Evolutionary conservation across 2,797 vertebrate species (phyloP).

Genomic region (Calcarius lapponicus): DNA sequence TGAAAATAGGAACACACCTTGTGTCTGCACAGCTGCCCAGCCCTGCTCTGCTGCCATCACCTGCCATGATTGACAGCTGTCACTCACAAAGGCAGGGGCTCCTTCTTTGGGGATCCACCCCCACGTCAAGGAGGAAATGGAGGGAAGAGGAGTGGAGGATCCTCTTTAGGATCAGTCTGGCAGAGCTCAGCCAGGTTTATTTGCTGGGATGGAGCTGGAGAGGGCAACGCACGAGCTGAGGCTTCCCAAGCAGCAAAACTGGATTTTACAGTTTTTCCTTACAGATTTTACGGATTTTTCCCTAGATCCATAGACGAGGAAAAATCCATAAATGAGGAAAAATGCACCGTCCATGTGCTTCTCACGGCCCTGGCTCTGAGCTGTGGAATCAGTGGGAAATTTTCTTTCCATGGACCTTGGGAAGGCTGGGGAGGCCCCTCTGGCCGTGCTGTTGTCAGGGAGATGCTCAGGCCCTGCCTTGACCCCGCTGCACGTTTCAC

Average conservation of each 20-base stretch:
- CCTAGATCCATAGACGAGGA: rapidly evolving
- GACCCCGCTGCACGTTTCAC: background rate
- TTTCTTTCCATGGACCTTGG: background rate
- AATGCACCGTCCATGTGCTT: background rate
- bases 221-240: background rate
- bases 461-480: background rate
- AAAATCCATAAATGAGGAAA: background rate
- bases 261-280: background rate
- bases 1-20: rapidly evolving
- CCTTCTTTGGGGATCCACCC: background rate
- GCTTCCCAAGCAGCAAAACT: background rate
- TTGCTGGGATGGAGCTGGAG: rapidly evolving
- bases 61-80: background rate
- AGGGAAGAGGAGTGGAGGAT: background rate
- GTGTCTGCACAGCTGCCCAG: background rate
- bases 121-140: background rate
- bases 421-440: background rate
- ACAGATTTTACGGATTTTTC: too few species aligned
- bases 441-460: background rate
- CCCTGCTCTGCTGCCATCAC: rapidly evolving
- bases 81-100: background rate
- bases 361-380: background rate
- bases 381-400: background rate
- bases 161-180: background rate
- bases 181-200: background rate